Evolutionary conservation across 2,888 invertebrate genomes (phyloP).

Genomic region (Cryptocephalus primarius): DNA sequence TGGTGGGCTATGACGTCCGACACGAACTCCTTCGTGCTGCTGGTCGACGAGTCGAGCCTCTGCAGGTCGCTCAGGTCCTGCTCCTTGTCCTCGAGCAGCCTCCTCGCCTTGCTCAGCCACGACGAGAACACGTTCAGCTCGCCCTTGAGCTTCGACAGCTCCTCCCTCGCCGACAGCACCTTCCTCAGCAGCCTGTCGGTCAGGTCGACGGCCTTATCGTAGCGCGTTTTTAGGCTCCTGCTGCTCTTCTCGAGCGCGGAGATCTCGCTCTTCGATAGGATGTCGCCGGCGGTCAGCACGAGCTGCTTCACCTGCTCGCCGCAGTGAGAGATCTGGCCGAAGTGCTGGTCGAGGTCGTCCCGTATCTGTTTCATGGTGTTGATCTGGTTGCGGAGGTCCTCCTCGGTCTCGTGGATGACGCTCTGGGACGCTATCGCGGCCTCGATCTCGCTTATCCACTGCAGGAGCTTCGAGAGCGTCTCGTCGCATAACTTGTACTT

Average conservation of each 20-base stretch:
- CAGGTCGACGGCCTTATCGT: conserved; percentile 70
- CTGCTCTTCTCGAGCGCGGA: conserved; percentile 79
- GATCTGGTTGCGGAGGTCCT: conserved; percentile 80
- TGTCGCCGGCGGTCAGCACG: conserved; percentile 80
- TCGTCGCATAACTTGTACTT: conserved; percentile 88
- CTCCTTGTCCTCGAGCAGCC: conserved; percentile 76
- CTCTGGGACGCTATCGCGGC: conserved; percentile 75
- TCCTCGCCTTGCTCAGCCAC: conserved; percentile 75
- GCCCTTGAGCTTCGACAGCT: conserved; percentile 75
- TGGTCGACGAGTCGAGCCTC: conserved; percentile 57
- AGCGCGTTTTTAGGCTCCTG: conserved; percentile 69
- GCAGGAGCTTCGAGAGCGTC: conserved; percentile 68
- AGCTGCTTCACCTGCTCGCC: conserved; percentile 84
- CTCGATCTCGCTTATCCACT: conserved; percentile 81
- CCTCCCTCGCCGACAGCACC: conserved; percentile 70
- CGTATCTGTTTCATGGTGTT: conserved; percentile 82
- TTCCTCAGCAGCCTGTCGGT: conserved; percentile 68
- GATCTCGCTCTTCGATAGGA: conserved; percentile 86
- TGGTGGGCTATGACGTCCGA: conserved; percentile 92
- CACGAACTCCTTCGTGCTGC: conserved; percentile 79
- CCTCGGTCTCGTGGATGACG: conserved; percentile 75
- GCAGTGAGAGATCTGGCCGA: conserved; percentile 72
- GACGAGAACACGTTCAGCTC: conserved; percentile 71
- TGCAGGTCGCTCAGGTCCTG: conserved; percentile 67
- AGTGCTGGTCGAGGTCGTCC: conserved; percentile 80